Evolutionary conservation across 2,797 vertebrate species (phyloP).

Genomic region (Cirrhinus mrigala): DNA sequence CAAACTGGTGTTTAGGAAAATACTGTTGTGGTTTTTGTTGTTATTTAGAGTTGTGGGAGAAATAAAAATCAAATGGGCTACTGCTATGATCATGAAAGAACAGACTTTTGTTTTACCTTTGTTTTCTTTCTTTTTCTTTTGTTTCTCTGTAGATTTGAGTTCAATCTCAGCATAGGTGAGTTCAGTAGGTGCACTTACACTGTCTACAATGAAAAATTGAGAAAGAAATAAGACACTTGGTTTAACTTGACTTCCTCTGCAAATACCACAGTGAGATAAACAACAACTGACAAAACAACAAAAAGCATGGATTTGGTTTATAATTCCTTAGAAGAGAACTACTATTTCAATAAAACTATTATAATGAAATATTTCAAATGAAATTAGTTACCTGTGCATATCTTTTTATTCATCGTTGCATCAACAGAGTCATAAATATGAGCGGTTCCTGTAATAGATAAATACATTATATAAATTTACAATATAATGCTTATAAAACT

Average conservation of each 20-base stretch:
- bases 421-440: neutral
- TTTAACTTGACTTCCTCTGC: neutral
- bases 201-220: neutral
- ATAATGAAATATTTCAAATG: neutral
- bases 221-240: neutral
- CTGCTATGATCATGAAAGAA: neutral
- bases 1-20: too few species aligned
- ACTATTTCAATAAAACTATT: neutral
- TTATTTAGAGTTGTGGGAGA: too few species aligned
- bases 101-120: neutral
- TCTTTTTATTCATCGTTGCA: neutral
- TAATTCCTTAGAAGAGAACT: too few species aligned
- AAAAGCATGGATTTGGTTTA: too few species aligned
- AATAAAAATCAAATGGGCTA: too few species aligned
- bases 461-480: neutral
- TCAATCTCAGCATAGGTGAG: conserved; percentile 18
- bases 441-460: neutral
- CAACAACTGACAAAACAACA: too few species aligned
- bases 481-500: too few species aligned
- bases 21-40: too few species aligned
- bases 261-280: neutral
- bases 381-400: neutral
- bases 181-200: neutral
- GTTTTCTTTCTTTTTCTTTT: neutral
- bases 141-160: neutral